A percentile compares a stretch with the other conserved stretches of the same genome.
Evolutionary conservation across 2,797 vertebrate genomes (phyloP).

Genomic region (Peromyscus nudipes): DNA sequence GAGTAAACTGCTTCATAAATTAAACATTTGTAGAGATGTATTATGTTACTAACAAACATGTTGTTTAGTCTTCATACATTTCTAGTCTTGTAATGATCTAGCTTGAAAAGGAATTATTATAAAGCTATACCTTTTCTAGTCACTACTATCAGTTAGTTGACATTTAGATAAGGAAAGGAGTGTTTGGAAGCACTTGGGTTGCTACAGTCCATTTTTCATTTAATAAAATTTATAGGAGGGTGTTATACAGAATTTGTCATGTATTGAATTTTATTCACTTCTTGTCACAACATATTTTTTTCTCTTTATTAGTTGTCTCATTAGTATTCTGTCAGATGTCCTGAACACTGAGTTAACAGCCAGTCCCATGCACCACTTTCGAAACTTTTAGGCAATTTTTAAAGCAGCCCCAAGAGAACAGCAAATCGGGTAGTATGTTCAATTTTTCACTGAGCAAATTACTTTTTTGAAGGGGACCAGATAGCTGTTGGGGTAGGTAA

Average conservation of each 20-base stretch:
- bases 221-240: neutral
- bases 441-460: slow-evolving; percentile 84
- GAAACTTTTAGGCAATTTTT: slow-evolving; percentile 69
- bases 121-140: neutral
- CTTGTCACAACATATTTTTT: slow-evolving; percentile 39
- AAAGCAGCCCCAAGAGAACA: slow-evolving; percentile 80
- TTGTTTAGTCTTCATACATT: neutral
- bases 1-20: neutral
- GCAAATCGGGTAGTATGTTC: slow-evolving; percentile 83
- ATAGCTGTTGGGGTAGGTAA: slow-evolving; percentile 77
- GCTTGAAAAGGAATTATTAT: neutral
- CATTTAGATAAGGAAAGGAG: neutral
- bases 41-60: neutral
- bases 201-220: neutral
- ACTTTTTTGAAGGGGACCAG: slow-evolving; percentile 78
- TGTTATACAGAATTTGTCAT: neutral
- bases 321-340: neutral
- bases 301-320: slow-evolving; percentile 47
- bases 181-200: neutral
- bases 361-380: slow-evolving; percentile 64
- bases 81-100: neutral
- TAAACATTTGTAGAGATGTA: neutral
- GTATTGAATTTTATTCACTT: slow-evolving; percentile 7
- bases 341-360: slow-evolving; percentile 42
- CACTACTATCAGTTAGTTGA: neutral